Evolutionary conservation across 2,113 vertebrate genomes (phyloP).

Genomic region (Cheirogaleus medius): DNA sequence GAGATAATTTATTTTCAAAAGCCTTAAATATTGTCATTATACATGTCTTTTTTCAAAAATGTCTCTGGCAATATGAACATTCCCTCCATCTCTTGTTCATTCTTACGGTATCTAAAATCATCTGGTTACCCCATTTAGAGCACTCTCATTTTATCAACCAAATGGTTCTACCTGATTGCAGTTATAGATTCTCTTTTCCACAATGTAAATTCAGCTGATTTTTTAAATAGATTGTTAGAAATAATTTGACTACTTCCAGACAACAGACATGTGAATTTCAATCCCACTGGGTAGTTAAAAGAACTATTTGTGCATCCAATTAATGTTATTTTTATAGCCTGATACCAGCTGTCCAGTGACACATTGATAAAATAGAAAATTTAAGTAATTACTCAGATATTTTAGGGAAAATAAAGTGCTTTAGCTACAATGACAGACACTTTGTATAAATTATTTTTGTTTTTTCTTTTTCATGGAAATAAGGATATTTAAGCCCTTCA

Average conservation of each 20-base stretch:
- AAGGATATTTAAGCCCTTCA: not conserved
- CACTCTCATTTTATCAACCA: not conserved
- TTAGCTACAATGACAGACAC: not conserved
- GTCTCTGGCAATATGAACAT: not conserved
- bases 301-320: slow-evolving; percentile 38
- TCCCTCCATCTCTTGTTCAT: not conserved
- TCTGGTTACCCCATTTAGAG: too few species aligned
- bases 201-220: not conserved
- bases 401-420: slow-evolving; percentile 58
- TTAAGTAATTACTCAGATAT: slow-evolving; percentile 60
- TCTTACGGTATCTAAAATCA: not conserved
- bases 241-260: slow-evolving; percentile 22
- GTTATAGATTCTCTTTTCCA: not conserved
- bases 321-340: slow-evolving; percentile 41
- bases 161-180: not conserved
- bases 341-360: slow-evolving; percentile 45
- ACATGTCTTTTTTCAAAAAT: not conserved
- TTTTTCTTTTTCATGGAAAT: not conserved
- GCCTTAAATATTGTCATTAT: not conserved
- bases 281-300: not conserved
- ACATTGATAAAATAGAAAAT: slow-evolving; percentile 24
- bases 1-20: not conserved
- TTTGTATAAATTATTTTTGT: slow-evolving; percentile 19
- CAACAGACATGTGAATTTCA: slow-evolving; percentile 44
- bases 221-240: not conserved